Evolutionary conservation across 2,888 invertebrate species (phyloP).

Genomic region (Troides oblongomaculatus): DNA sequence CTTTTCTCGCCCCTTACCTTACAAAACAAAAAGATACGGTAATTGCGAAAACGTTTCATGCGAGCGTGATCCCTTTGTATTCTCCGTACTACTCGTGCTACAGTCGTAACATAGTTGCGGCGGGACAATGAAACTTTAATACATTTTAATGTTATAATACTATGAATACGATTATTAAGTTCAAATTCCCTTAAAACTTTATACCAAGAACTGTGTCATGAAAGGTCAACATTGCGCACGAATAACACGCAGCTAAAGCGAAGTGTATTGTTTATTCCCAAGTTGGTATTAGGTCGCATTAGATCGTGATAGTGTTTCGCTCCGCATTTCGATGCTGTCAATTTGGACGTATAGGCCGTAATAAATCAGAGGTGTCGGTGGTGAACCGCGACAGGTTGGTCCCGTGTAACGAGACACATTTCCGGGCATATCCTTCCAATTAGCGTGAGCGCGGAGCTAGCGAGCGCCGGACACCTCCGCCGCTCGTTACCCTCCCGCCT

Average conservation of each 20-base stretch:
- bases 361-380: slow-evolving; percentile 64
- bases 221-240: slow-evolving; percentile 22
- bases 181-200: background rate
- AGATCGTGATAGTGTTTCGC: slow-evolving; percentile 27
- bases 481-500: slow-evolving; percentile 75
- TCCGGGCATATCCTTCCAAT: slow-evolving; percentile 74
- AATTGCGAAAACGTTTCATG: background rate
- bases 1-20: background rate
- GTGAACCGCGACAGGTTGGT: slow-evolving; percentile 58
- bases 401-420: slow-evolving; percentile 70
- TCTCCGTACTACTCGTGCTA: background rate
- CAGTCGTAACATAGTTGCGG: too few species aligned
- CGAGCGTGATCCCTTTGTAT: background rate
- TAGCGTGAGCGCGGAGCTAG: slow-evolving; percentile 49
- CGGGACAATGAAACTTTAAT: background rate
- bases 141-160: background rate
- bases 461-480: slow-evolving; percentile 40
- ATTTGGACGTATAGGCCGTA: slow-evolving; percentile 60
- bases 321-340: slow-evolving; percentile 54
- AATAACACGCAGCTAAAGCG: slow-evolving; percentile 2
- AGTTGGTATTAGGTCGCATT: slow-evolving; percentile 23
- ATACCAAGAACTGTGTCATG: slow-evolving; percentile 9
- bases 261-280: slow-evolving; percentile 23
- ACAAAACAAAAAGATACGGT: background rate
- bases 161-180: background rate